Evolutionary conservation across 1,140 invertebrate species (phyloP).

Genomic region (Rhyacophila brunnea): DNA sequence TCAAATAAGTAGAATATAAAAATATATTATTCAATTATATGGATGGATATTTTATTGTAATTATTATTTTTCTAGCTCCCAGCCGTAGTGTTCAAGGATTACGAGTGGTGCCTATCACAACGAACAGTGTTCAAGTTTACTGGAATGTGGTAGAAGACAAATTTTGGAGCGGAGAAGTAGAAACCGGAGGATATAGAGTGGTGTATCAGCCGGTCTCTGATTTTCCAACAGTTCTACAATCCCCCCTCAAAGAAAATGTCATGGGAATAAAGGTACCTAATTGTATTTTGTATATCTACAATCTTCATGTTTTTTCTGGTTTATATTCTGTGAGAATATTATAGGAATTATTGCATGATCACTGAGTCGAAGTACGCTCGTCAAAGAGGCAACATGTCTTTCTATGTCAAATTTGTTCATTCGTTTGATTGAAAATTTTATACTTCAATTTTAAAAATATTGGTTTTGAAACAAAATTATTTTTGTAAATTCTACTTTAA

Average conservation of each 20-base stretch:
- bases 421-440: too few species aligned
- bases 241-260: conserved; percentile 79
- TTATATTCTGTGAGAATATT: too few species aligned
- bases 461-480: too few species aligned
- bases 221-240: conserved; percentile 77
- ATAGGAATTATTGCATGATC: too few species aligned
- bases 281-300: conserved; percentile 13
- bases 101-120: conserved; percentile 89
- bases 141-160: conserved; percentile 75
- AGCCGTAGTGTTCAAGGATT: conserved; percentile 77
- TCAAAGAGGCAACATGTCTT: too few species aligned
- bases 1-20: too few species aligned
- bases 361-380: too few species aligned
- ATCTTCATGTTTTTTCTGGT: too few species aligned
- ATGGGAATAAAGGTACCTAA: conserved; percentile 69
- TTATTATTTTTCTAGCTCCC: conserved; percentile 81
- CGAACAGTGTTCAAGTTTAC: conserved; percentile 83
- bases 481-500: too few species aligned
- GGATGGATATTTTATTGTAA: too few species aligned
- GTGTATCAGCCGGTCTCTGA: conserved; percentile 85
- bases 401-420: too few species aligned
- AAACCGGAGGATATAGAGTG: conserved; percentile 84
- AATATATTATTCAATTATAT: conserved; percentile 8
- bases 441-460: too few species aligned
- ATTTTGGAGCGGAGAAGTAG: conserved; percentile 86